phyloP scores from a whole-genome alignment of 2,888 invertebrate genomes.

The Resseliella maxima region DNA sequence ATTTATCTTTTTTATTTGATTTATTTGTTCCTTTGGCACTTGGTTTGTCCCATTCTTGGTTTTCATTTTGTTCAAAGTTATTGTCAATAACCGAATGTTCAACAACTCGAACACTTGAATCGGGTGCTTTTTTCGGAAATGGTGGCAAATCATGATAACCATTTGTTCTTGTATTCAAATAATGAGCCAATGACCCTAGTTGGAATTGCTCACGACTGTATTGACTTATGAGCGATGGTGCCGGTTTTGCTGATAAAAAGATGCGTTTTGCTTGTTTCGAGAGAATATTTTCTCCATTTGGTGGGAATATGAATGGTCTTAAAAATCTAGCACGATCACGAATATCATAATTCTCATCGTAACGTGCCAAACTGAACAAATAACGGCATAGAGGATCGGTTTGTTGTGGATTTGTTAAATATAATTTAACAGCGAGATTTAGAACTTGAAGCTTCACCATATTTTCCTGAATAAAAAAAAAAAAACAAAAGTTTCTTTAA shows the following conservation, averaged over 20 bases:
- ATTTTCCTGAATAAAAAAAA: conserved; percentile 76
- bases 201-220: conserved; percentile 89
- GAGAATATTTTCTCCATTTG: conserved; percentile 70
- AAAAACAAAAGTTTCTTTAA: conserved; percentile 11
- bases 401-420: conserved; percentile 86
- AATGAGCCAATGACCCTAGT: conserved; percentile 94
- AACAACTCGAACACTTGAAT: conserved; percentile 82
- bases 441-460: conserved; percentile 95
- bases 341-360: conserved; percentile 98
- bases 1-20: conserved; percentile 65
- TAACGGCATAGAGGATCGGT: conserved; percentile 90
- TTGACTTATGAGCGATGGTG: conserved; percentile 88
- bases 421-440: conserved; percentile 94
- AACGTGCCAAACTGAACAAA: conserved; percentile 92
- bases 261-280: conserved; percentile 81
- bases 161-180: conserved; percentile 84
- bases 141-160: conserved; percentile 91
- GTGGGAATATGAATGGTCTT: conserved; percentile 79
- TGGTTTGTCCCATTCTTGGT: conserved; percentile 61
- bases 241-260: conserved; percentile 92
- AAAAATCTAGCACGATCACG: conserved; percentile 93
- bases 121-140: conserved; percentile 82
- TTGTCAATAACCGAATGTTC: conserved; percentile 64
- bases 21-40: conserved; percentile 61
- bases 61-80: conserved; percentile 62